These are phyloP conservation scores for Camponotus vicinus DNA, from an alignment of 1,140 invertebrate species.

Conservation along the genomic window DNA sequence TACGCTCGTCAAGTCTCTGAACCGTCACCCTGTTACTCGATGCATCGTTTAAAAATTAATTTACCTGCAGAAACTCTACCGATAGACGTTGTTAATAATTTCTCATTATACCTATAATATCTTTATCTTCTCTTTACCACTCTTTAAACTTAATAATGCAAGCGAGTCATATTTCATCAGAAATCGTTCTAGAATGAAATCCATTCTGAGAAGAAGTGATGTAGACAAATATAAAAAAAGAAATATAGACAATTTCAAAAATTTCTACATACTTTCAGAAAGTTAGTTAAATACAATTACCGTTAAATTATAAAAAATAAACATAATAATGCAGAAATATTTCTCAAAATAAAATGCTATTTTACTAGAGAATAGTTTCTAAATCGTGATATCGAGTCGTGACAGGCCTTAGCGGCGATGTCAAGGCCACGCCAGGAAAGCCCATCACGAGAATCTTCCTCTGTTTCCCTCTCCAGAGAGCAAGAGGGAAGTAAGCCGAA, in stretches of 20 bases:
- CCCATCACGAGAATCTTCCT: conserved; percentile 6
- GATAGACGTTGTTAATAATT: conserved; percentile 44
- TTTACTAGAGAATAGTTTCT: background rate
- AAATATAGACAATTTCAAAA: background rate
- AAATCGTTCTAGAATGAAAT: background rate
- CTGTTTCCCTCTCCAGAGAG: conserved; percentile 1
- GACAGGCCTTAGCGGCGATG: background rate
- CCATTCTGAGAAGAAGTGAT: background rate
- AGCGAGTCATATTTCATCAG: background rate
- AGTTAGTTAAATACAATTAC: background rate
- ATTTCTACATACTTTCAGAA: background rate
- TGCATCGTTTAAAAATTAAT: conserved; percentile 53
- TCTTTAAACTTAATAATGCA: conserved; percentile 23
- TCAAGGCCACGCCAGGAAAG: conserved; percentile 51
- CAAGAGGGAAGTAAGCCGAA: conserved; percentile 12
- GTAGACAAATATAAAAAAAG: background rate
- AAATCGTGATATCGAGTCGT: conserved; percentile 12
- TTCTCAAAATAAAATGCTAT: background rate
- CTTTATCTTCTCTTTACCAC: background rate
- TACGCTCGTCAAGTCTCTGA: conserved; percentile 10
- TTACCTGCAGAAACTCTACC: conserved; percentile 26
- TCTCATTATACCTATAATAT: background rate
- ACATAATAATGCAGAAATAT: background rate
- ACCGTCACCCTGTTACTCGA: conserved; percentile 20
- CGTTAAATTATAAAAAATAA: background rate